phyloP scores from a whole-genome alignment of 2,113 vertebrate genomes.

The Gymnorhina tibicen region DNA sequence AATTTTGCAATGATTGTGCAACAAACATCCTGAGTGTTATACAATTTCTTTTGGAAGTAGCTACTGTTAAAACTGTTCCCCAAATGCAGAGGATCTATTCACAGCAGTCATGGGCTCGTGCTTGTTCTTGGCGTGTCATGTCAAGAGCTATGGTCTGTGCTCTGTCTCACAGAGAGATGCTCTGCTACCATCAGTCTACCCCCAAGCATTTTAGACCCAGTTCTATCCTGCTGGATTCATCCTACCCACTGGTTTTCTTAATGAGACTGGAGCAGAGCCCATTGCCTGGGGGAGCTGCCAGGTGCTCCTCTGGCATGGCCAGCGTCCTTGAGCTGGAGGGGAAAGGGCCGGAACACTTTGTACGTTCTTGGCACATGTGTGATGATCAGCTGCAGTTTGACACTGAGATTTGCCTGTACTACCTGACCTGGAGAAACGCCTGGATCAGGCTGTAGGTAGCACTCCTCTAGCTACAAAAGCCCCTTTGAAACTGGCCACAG shows the following conservation, averaged over 20 bases:
- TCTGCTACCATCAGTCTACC: not conserved
- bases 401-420: not conserved
- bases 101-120: not conserved
- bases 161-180: not conserved
- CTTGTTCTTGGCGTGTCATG: not conserved
- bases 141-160: not conserved
- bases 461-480: not conserved
- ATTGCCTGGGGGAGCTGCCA: slow-evolving; percentile 4
- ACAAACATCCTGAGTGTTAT: not conserved
- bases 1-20: not conserved
- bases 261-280: slow-evolving; percentile 10
- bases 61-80: not conserved
- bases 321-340: not conserved
- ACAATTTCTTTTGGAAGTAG: not conserved
- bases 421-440: not conserved
- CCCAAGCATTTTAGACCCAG: not conserved
- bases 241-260: not conserved
- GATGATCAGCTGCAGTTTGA: not conserved
- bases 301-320: not conserved
- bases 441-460: not conserved
- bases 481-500: not conserved
- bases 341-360: not conserved
- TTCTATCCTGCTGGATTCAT: not conserved
- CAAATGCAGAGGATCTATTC: not conserved
- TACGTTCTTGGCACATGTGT: not conserved